These are phyloP conservation scores for Eulithis prunata DNA, from an alignment of 2,888 invertebrate genomes.

Conservation along the genomic window DNA sequence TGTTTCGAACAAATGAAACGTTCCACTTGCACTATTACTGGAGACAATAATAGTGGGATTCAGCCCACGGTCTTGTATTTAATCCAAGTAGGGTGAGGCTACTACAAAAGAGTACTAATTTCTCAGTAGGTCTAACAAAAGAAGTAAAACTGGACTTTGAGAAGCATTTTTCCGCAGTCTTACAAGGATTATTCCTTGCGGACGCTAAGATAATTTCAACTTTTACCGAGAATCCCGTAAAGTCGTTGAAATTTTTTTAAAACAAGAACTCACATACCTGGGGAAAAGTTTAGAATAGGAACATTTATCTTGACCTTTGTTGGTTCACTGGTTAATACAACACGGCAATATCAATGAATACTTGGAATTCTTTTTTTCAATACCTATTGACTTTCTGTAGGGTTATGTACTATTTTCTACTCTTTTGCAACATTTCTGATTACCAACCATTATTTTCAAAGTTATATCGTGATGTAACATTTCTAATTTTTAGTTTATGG, in stretches of 20 bases:
- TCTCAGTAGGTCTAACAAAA: slow-evolving; percentile 21
- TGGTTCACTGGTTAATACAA: slow-evolving; percentile 18
- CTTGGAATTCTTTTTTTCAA: too few relatives aligned
- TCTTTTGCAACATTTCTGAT: too few relatives aligned
- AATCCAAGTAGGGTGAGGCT: slow-evolving; percentile 29
- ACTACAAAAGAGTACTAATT: slow-evolving; percentile 38
- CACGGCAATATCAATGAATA: slow-evolving; percentile 5
- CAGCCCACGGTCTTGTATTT: slow-evolving; percentile 29
- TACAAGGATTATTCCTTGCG: slow-evolving; percentile 36
- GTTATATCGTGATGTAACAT: too few relatives aligned
- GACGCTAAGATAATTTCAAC: slow-evolving; percentile 39
- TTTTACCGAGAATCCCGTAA: slow-evolving; percentile 33
- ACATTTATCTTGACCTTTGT: slow-evolving; percentile 28
- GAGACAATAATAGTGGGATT: slow-evolving; percentile 35
- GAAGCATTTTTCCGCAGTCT: slow-evolving; percentile 32
- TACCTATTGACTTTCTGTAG: too few relatives aligned
- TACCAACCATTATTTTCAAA: too few relatives aligned
- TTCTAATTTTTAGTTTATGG: neutral
- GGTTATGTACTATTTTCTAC: too few relatives aligned
- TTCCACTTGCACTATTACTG: slow-evolving; percentile 28
- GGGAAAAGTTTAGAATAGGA: slow-evolving; percentile 22
- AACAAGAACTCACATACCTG: slow-evolving; percentile 31
- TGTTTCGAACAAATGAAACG: slow-evolving; percentile 41
- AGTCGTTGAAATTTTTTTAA: slow-evolving; percentile 24
- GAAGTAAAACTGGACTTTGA: slow-evolving; percentile 33